These are phyloP conservation scores for Pseudachorutes palmiensis DNA, from an alignment of 1,140 invertebrate genomes.

Conservation along the genomic window DNA sequence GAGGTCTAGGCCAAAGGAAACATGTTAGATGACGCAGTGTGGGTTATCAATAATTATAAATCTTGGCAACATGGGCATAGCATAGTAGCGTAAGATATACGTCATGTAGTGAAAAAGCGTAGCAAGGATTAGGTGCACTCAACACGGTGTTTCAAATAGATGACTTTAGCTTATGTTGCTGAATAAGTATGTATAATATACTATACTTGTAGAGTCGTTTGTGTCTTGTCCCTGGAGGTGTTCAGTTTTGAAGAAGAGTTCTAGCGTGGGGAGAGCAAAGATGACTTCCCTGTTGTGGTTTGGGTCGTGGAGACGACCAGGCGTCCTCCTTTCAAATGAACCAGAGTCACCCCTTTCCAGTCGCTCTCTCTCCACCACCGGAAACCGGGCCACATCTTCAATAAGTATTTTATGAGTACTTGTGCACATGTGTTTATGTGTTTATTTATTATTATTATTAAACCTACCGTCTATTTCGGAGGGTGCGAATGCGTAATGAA, in stretches of 20 bases:
- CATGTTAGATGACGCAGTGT: background rate
- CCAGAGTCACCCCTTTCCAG: constrained; percentile 43
- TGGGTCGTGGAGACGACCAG: constrained; percentile 61
- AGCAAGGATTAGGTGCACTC: too few species aligned
- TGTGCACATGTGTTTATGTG: background rate
- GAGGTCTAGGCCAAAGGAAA: constrained; percentile 51
- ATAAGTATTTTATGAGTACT: constrained; percentile 22
- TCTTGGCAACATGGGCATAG: too few species aligned
- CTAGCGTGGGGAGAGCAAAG: constrained; percentile 84
- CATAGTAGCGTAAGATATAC: too few species aligned
- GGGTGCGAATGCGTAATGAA: constrained; percentile 88
- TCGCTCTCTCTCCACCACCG: constrained; percentile 58
- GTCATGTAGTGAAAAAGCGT: too few species aligned
- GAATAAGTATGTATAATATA: background rate
- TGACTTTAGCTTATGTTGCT: too few species aligned
- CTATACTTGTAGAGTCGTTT: background rate
- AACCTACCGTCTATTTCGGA: constrained; percentile 81
- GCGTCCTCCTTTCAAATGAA: constrained; percentile 41
- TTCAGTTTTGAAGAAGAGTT: constrained; percentile 85
- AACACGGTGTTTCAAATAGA: too few species aligned
- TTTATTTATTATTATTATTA: background rate
- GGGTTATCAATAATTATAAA: too few species aligned
- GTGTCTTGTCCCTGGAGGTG: constrained; percentile 63
- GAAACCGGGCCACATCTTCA: constrained; percentile 79
- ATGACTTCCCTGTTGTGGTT: constrained; percentile 89